Evolutionary conservation across 37 sponge, comb jelly and placozoan species (phyloP), one percentile per base, ranked within the genome.

Genomic region (Corticium candelabrum): DNA sequence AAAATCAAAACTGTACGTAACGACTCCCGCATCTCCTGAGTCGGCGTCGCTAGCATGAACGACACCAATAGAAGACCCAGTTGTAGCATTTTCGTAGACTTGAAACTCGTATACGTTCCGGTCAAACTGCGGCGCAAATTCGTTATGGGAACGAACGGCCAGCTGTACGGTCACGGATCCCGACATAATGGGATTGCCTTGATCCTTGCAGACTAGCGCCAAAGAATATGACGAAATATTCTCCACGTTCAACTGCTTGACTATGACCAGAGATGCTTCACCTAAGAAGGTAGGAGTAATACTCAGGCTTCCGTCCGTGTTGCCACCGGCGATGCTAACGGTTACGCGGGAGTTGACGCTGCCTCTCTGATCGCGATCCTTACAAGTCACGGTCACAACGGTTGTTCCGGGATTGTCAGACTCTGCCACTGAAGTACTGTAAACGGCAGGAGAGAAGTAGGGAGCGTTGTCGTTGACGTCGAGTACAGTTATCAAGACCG

Each of bases 291-390:
- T n/a, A n/a, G n/a, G n/a, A 50, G 62, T 50, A 31, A 91, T 75
- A 11, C 35, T 34, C 39, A 91, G 87, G n/a, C 68, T 4, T 1
- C 38, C 39, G 15, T 76, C 76, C 0, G 37, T 31, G 35, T 85
- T 85, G 3, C 85, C 84, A 32, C 40, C 67, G 1, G 15, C 35
- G 34, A 91, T 85, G 37, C 57, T 72, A 40, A 81, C 79, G 0
- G 67, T 50, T 50, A 0, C 85, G 32, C 1, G 37, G 69, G 38
- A 77, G 85, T 75, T 79, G 71, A 35, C 34, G 43, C 41, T 85
- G 83, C 30, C 56, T 7, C 35, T 85, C 87, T 35, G 41, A 34
- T 40, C 39, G 85, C 83, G 5, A 32, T 29, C 1, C 5, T 62
- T 41, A 3, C 39, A 15, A 5, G 41, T 83, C 83, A 1, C 3